These are phyloP conservation scores for Pogonocichla stellata DNA, from an alignment of 2,113 vertebrate genomes.

Conservation along the genomic window DNA sequence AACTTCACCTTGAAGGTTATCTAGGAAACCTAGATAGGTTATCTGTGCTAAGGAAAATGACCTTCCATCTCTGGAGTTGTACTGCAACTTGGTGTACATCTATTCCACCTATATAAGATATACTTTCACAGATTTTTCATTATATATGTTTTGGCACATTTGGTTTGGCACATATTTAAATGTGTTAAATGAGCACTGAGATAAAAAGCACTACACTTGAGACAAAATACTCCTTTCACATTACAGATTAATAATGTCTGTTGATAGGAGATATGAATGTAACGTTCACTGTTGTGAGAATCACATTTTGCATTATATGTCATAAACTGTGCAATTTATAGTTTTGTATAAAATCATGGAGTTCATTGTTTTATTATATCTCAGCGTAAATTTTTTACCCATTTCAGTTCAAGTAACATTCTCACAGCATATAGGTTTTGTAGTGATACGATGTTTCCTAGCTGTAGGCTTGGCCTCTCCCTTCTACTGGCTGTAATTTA, in stretches of 20 bases:
- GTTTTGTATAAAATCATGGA: slow-evolving; percentile 36
- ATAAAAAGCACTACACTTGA: not conserved
- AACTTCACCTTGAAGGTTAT: not conserved
- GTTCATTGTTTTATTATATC: slow-evolving; percentile 77
- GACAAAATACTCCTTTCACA: slow-evolving; percentile 13
- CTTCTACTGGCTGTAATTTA: slow-evolving; percentile 88
- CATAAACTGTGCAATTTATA: slow-evolving; percentile 48
- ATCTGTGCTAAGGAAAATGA: not conserved
- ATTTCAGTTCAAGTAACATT: slow-evolving; percentile 67
- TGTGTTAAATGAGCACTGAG: slow-evolving; percentile 20
- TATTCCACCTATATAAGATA: not conserved
- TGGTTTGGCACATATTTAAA: slow-evolving; percentile 16
- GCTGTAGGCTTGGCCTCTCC: slow-evolving; percentile 82
- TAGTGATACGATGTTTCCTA: slow-evolving; percentile 85
- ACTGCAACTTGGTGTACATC: not conserved
- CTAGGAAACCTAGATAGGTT: not conserved
- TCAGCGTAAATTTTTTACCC: slow-evolving; percentile 68
- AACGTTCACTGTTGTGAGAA: not conserved
- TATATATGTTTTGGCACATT: not conserved
- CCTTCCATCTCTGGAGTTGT: not conserved
- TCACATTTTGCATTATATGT: slow-evolving; percentile 8
- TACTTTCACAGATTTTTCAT: not conserved
- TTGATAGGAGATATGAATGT: not conserved
- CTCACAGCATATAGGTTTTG: slow-evolving; percentile 73
- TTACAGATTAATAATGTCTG: not conserved